Evolutionary conservation across 2,797 vertebrate species (phyloP).

Genomic region (Sandelia bainsii): DNA sequence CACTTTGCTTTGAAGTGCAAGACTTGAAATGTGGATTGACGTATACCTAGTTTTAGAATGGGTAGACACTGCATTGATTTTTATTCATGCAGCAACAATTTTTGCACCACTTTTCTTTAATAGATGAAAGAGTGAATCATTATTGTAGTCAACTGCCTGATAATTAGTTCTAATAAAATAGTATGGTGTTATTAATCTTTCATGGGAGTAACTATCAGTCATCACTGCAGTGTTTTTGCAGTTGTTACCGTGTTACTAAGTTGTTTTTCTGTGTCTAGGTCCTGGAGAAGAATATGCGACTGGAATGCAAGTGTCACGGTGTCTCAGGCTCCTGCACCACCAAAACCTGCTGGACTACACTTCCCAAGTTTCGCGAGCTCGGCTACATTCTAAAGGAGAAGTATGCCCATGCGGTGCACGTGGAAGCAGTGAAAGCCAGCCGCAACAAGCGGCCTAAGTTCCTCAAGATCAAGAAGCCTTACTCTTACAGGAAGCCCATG

Average conservation of each 20-base stretch:
- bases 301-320: conserved; percentile 98
- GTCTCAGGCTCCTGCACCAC: conserved; percentile 98
- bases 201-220: conserved; percentile 9
- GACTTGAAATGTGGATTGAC: conserved; percentile 9
- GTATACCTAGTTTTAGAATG: not conserved
- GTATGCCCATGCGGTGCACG: conserved; percentile 93
- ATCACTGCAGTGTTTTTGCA: conserved; percentile 19
- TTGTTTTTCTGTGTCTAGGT: conserved; percentile 82
- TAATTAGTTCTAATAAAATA: conserved; percentile 10
- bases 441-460: conserved; percentile 96
- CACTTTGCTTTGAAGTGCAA: conserved; percentile 14
- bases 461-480: conserved; percentile 96
- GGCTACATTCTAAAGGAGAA: conserved; percentile 97
- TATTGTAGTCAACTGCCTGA: not conserved
- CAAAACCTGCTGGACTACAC: conserved; percentile 98
- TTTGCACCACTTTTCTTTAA: not conserved
- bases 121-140: conserved; percentile 10
- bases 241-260: conserved; percentile 17
- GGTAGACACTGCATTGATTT: not conserved
- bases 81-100: not conserved
- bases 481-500: conserved; percentile 97
- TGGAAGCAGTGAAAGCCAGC: conserved; percentile 94
- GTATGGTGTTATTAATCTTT: not conserved
- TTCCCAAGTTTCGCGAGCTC: conserved; percentile 97
- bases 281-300: conserved; percentile 95